phyloP scores from a whole-genome alignment of 2,113 vertebrate species.

The Mugil cephalus region DNA sequence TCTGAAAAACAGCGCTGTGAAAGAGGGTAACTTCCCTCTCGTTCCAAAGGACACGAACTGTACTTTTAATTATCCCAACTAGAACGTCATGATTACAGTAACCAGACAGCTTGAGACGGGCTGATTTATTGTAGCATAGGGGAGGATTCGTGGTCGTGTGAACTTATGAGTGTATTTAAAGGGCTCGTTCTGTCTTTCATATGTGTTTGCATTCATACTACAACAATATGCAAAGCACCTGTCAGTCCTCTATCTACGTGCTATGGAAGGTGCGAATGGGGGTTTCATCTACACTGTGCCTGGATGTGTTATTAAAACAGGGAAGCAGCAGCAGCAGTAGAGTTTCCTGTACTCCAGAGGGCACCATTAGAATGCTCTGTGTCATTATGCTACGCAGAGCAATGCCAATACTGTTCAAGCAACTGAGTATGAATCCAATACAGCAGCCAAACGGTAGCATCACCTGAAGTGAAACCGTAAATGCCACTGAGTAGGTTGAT shows the following conservation, averaged over 20 bases:
- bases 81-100: conserved; percentile 16
- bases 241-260: conserved; percentile 14
- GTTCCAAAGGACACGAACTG: conserved; percentile 32
- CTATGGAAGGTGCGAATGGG: conserved; percentile 13
- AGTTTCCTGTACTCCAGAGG: conserved; percentile 67
- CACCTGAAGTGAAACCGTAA: background rate
- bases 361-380: conserved; percentile 62
- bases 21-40: conserved; percentile 23
- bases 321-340: conserved; percentile 46
- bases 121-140: background rate
- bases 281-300: background rate
- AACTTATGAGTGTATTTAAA: conserved; percentile 1
- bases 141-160: background rate
- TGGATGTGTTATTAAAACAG: background rate
- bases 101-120: conserved; percentile 1
- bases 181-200: too few species aligned
- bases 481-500: background rate
- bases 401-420: background rate
- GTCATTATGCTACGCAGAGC: conserved; percentile 3
- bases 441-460: background rate
- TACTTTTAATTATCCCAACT: conserved; percentile 49
- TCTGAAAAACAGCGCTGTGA: conserved; percentile 57
- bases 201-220: conserved; percentile 1
- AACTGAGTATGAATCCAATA: background rate
- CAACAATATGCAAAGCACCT: conserved; percentile 17